Evolutionary conservation across 2,113 vertebrate genomes (phyloP), one percentile per base, ranked within the genome.

Genomic region (Lampris megalopsis): DNA sequence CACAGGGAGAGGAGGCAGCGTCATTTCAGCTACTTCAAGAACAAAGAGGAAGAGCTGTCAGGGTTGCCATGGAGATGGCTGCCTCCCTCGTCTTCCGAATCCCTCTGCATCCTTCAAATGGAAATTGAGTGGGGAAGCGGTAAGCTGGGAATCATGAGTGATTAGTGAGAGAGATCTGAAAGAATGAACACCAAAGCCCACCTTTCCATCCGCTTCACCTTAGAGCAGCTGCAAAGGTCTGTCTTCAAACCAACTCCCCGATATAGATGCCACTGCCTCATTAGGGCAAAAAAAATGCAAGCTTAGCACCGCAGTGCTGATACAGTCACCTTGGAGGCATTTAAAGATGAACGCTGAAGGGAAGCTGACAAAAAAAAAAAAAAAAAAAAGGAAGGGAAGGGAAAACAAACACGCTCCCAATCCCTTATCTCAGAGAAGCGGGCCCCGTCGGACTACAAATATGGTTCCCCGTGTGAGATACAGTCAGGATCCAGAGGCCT

Each of bases 11-110:
- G 63, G 76, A 52, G 53, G 57, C 52, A 81, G 52, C 50, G 69
- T 67, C 3, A 47, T 75, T 86, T 84, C 8, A 83, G 82, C 71
- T 45, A 79, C 74, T 72, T 36, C 76, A 81, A 82, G 62, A 82
- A 70, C 40, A 75, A 68, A 9, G 40, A 5, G 61, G 42, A 71
- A 73, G 70, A 68, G 71, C 62, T 72, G 71, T 67, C 57, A 58
- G 7, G 35, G 84, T 89, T 91, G 71, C 86, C 80, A 86, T 85
- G 71, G 88, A 9, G 36, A 91, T 70, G 36, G 47, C 7, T 75
- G 64, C 52, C 61, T 80, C 62, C 61, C 63, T 67, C 38, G 41
- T 70, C 69, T 79, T 67, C 42, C 54, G 53, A 77, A 77, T 75
- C 9, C 50, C 42, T 79, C 52, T 59, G 45, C 13, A 59, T 80